Percentiles rank a stretch among this genome's conserved stretches.
Evolutionary conservation across 2,113 vertebrate genomes (phyloP).

Genomic region (Taurulus bubalis): DNA sequence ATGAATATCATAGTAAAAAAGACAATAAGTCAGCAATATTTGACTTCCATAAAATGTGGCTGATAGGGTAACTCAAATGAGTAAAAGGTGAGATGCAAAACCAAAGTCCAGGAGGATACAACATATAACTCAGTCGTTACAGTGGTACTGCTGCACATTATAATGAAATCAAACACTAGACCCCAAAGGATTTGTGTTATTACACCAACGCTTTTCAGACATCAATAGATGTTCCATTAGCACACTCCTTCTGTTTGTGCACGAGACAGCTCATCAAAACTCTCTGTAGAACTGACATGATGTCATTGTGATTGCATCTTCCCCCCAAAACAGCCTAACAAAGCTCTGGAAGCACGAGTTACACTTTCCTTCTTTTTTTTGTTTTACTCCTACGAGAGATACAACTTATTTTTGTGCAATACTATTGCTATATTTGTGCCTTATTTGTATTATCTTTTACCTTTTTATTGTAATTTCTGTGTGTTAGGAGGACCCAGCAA

Average conservation of each 20-base stretch:
- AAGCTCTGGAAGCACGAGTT: background rate
- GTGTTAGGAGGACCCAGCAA: too few species aligned
- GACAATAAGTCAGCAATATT: too few species aligned
- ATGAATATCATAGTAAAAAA: too few species aligned
- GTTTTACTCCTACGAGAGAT: background rate
- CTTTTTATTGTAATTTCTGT: too few species aligned
- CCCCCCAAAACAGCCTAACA: background rate
- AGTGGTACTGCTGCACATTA: background rate
- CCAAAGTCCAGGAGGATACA: too few species aligned
- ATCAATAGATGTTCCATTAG: constrained; percentile 6
- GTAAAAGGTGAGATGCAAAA: too few species aligned
- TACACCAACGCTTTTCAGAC: background rate
- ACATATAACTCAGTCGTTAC: too few species aligned
- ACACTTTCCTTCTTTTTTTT: background rate
- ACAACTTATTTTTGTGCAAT: too few species aligned
- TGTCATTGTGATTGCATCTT: background rate
- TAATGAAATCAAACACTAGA: background rate
- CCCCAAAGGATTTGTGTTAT: background rate
- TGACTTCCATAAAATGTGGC: too few species aligned
- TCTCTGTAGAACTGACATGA: background rate
- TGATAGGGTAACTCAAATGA: too few species aligned
- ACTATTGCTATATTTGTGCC: too few species aligned
- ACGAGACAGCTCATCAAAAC: constrained; percentile 2
- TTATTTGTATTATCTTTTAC: too few species aligned
- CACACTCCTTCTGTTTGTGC: constrained; percentile 8